Conservation (phyloP, 2,888 invertebrate species). For the Mamestra brassicae region DNA sequence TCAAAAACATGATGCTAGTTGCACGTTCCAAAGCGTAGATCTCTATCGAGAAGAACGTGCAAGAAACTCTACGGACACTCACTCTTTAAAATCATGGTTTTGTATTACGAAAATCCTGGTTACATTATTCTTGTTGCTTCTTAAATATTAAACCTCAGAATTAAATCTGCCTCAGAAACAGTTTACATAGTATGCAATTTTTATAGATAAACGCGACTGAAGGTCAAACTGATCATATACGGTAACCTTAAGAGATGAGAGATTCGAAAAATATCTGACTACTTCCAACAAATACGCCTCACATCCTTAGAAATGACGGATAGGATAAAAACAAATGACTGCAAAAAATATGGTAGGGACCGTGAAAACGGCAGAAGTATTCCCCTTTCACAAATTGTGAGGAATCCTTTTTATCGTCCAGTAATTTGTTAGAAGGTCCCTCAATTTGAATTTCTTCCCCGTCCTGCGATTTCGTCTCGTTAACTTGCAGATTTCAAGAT, state of each 20-base stretch:
- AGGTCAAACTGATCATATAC: not conserved
- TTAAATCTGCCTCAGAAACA: too few relatives aligned
- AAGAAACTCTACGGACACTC: too few relatives aligned
- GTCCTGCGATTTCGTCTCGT: slow-evolving; percentile 58
- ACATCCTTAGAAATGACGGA: slow-evolving; percentile 22
- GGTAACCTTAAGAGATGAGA: not conserved
- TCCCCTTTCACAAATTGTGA: slow-evolving; percentile 63
- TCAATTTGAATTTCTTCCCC: slow-evolving; percentile 66
- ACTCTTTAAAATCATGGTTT: too few relatives aligned
- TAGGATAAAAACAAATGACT: slow-evolving; percentile 43
- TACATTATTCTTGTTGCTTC: too few relatives aligned
- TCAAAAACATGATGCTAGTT: too few relatives aligned
- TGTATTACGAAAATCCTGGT: too few relatives aligned
- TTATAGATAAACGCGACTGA: not conserved
- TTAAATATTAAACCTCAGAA: too few relatives aligned
- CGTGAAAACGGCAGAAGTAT: slow-evolving; percentile 32
- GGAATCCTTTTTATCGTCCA: slow-evolving; percentile 65
- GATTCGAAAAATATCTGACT: slow-evolving; percentile 37
- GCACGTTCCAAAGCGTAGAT: too few relatives aligned
- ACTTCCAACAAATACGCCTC: slow-evolving; percentile 3
- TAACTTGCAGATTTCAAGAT: slow-evolving; percentile 66
- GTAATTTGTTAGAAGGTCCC: slow-evolving; percentile 68
- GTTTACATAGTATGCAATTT: too few relatives aligned
- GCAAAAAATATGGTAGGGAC: slow-evolving; percentile 31
- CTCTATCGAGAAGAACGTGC: too few relatives aligned